These are phyloP conservation scores for Belgica antarctica DNA, from an alignment of 2,888 invertebrate genomes.

Conservation along the genomic window DNA sequence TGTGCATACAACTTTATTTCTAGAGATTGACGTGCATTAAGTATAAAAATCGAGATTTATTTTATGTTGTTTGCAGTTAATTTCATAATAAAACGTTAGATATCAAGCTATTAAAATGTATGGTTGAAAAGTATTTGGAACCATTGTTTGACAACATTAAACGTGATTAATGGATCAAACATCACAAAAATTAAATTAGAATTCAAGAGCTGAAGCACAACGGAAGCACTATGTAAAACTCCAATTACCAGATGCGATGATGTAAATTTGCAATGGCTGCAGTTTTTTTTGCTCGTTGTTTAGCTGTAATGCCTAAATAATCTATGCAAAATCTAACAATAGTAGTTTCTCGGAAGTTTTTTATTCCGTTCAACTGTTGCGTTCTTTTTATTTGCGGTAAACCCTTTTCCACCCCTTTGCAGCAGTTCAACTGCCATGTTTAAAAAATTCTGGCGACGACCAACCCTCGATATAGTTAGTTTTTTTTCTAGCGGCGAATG, in stretches of 20 bases:
- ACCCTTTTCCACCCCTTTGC: not conserved
- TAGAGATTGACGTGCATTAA: too few relatives aligned
- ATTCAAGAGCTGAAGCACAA: too few relatives aligned
- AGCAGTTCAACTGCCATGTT: slow-evolving; percentile 20
- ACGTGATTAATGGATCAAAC: too few relatives aligned
- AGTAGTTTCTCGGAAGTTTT: not conserved
- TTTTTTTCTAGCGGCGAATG: not conserved
- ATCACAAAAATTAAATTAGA: slow-evolving; percentile 9
- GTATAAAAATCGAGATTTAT: too few relatives aligned
- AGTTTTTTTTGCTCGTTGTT: not conserved
- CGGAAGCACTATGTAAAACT: not conserved
- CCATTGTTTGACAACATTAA: too few relatives aligned
- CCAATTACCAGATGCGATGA: not conserved
- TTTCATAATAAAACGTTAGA: too few relatives aligned
- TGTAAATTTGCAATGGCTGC: not conserved
- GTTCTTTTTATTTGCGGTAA: not conserved
- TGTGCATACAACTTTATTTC: too few relatives aligned
- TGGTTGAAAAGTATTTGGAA: too few relatives aligned
- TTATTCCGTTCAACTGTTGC: not conserved
- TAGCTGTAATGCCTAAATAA: not conserved
- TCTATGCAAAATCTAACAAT: slow-evolving; percentile 1
- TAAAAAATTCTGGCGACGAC: not conserved
- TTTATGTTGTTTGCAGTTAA: too few relatives aligned
- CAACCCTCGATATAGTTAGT: not conserved
- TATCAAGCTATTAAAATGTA: too few relatives aligned